Evolutionary conservation across 2,888 invertebrate species (phyloP), one percentile per base, ranked within the genome.

Genomic region (Germaria angustata): DNA sequence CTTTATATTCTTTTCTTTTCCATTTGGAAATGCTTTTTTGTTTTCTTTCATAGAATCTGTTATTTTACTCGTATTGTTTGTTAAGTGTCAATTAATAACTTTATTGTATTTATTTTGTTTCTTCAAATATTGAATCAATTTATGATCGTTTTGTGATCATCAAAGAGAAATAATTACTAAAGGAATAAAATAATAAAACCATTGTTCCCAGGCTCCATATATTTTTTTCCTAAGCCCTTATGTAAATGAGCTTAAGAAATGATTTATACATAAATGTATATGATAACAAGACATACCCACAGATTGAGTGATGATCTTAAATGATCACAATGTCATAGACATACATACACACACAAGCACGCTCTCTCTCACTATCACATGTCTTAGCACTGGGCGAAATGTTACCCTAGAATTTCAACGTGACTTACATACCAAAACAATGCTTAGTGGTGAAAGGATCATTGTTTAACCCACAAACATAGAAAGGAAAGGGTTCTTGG

Each of bases 51-150:
- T 32, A n/a, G 7, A 11, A 4, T 39, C 49, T 17, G 32, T 63
- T 44, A 39, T 61, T 61, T 61, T 46, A n/a, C n/a, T 28, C 28
- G 28, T 28, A 79, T 79, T 82, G 82, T 82, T 82, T 82, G 69
- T 66, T 82, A 76, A 82, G 82, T 82, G 79, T 82, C 82, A 82
- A 82, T 82, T 82, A 82, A 82, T 82, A 82, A 82, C 75, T 82
- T 82, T 76, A 75, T 82, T 82, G 66, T 79, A 66, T 71, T 76
- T 53, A 41, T 57, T 66, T 71, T 53, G 24, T 57, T 75, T 9
- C 41, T 59, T 20, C 57, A 82, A 82, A 82, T 79, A 82, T 79
- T 82, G 71, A 79, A 66, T 28, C 53, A 66, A 66, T 51, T 68
- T 63, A 73, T 57, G 55, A 59, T 79, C 72, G 65, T 79, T 63